A percentile compares a stretch with the other conserved stretches of the same genome.
phyloP scores from a whole-genome alignment of 2,888 invertebrate genomes.

The Patella caerulea region DNA sequence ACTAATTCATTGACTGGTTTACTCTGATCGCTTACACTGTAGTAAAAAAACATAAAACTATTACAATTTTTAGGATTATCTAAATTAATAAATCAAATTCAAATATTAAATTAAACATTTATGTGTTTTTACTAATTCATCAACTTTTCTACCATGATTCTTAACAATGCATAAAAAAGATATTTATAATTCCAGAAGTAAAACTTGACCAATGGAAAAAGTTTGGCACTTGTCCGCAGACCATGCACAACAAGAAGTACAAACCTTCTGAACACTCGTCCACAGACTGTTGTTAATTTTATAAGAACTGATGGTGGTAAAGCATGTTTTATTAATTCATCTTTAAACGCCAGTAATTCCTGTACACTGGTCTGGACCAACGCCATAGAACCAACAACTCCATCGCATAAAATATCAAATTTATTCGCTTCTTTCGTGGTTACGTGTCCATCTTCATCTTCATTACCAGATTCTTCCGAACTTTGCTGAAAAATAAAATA shows the following conservation, averaged over 20 bases:
- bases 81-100: background rate
- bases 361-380: constrained; percentile 64
- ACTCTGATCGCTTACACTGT: constrained; percentile 68
- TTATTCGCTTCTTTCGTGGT: constrained; percentile 63
- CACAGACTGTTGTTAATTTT: constrained; percentile 62
- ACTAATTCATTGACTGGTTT: constrained; percentile 69
- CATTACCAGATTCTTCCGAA: constrained; percentile 43
- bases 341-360: constrained; percentile 69
- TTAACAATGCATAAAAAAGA: too few relatives aligned
- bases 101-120: background rate
- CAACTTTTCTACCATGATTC: too few relatives aligned
- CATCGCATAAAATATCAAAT: constrained; percentile 70
- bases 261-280: constrained; percentile 68
- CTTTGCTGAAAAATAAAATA: constrained; percentile 19
- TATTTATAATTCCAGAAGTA: too few relatives aligned
- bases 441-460: constrained; percentile 52
- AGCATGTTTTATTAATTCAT: constrained; percentile 67
- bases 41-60: constrained; percentile 11
- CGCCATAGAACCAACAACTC: constrained; percentile 64
- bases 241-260: background rate
- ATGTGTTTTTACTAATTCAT: too few relatives aligned
- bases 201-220: too few relatives aligned
- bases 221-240: too few relatives aligned
- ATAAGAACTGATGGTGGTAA: constrained; percentile 68
- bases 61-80: background rate